Percentiles rank a stretch among this genome's conserved stretches.
phyloP scores from a whole-genome alignment of 2,797 vertebrate species.

The Diplodus sargus region DNA sequence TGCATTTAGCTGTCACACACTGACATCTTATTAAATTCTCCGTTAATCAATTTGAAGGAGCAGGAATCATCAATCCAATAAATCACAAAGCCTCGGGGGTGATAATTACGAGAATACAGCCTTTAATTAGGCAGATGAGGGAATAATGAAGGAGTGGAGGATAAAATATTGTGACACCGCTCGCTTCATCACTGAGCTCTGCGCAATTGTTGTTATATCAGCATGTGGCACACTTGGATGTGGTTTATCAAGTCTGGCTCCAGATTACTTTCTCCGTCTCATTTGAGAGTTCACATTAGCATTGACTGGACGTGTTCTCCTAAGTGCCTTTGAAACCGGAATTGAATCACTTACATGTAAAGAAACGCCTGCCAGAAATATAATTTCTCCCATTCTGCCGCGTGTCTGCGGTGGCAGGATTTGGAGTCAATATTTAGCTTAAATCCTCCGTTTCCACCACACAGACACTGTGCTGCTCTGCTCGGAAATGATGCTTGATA shows the following conservation, averaged over 20 bases:
- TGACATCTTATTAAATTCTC: conserved; percentile 53
- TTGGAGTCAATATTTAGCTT: conserved; percentile 26
- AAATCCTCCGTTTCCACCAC: conserved; percentile 34
- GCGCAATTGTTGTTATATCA: conserved; percentile 30
- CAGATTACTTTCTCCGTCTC: conserved; percentile 13
- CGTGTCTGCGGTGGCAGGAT: conserved; percentile 6
- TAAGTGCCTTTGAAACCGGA: conserved; percentile 4
- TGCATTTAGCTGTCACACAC: conserved; percentile 32
- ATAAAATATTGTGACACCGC: conserved; percentile 42
- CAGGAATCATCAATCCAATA: conserved; percentile 58
- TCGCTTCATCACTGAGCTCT: conserved; percentile 35
- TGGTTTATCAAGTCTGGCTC: conserved; percentile 27
- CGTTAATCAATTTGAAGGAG: conserved; percentile 58
- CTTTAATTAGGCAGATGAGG: conserved; percentile 68
- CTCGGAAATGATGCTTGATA: conserved; percentile 40
- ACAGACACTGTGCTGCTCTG: conserved; percentile 27
- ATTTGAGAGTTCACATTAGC: conserved; percentile 14
- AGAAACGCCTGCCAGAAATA: conserved; percentile 28
- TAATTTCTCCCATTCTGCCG: neutral
- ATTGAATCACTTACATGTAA: conserved; percentile 30
- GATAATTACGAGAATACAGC: conserved; percentile 63
- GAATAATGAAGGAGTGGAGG: conserved; percentile 49
- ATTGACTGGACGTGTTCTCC: neutral
- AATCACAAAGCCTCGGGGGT: conserved; percentile 56
- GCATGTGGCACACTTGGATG: conserved; percentile 12